phyloP scores from a whole-genome alignment of 2,113 vertebrate species.

The Brachypteracias leptosomus region DNA sequence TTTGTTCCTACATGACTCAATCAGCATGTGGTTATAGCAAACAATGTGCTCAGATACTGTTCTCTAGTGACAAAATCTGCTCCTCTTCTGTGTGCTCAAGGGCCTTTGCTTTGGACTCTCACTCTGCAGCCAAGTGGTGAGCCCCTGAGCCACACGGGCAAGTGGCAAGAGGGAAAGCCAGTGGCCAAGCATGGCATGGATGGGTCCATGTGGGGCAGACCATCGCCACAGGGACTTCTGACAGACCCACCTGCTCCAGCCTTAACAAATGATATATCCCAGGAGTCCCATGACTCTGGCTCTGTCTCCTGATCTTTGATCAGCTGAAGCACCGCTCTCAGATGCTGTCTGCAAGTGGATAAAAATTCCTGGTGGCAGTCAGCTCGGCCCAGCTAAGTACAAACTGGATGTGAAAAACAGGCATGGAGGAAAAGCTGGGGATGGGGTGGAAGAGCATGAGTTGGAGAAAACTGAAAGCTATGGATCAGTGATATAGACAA shows the following conservation, averaged over 20 bases:
- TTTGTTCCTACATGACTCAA: neutral
- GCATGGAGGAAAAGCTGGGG: neutral
- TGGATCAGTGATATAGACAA: neutral
- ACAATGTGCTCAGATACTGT: neutral
- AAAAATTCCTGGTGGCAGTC: neutral
- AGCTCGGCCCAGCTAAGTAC: neutral
- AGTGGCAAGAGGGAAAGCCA: neutral
- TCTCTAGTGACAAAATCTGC: neutral
- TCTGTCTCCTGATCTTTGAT: neutral
- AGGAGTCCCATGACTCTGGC: neutral
- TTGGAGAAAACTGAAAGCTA: neutral
- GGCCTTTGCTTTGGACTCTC: neutral
- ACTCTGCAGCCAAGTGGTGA: neutral
- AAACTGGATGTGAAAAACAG: neutral
- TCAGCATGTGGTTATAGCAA: neutral
- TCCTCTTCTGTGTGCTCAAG: neutral
- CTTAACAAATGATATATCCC: neutral
- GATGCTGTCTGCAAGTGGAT: neutral
- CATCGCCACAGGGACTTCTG: neutral
- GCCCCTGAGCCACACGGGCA: accelerated
- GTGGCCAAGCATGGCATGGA: neutral
- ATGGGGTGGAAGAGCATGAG: neutral
- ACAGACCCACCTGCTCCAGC: neutral
- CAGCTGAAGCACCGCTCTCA: neutral
- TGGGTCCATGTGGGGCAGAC: accelerated